Percentiles rank a stretch among this genome's conserved stretches.
Evolutionary conservation across 2,113 vertebrate species (phyloP).

Genomic region (Poicephalus gulielmi): DNA sequence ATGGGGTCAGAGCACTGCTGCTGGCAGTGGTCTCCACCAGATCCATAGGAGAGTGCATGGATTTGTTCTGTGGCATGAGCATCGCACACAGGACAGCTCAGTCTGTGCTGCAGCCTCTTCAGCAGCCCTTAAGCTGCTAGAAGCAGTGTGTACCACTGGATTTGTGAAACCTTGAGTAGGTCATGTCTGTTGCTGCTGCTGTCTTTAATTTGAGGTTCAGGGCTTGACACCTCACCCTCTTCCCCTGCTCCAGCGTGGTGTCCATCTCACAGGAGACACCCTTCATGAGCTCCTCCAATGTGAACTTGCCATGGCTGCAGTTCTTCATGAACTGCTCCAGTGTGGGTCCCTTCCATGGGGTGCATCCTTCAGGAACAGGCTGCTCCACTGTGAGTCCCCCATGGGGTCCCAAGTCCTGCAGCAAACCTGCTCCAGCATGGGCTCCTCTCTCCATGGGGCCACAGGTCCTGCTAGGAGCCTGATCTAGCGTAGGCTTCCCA

Average conservation of each 20-base stretch:
- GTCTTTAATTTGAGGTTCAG: background rate
- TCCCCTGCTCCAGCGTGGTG: background rate
- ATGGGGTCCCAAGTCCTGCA: background rate
- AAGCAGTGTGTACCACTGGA: background rate
- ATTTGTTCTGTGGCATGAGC: background rate
- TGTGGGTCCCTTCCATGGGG: background rate
- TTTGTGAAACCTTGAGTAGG: background rate
- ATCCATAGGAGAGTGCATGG: background rate
- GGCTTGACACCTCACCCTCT: background rate
- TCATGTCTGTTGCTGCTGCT: background rate
- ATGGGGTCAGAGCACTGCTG: rapidly evolving
- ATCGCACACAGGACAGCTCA: rapidly evolving
- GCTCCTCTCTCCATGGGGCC: background rate
- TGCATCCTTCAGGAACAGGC: background rate
- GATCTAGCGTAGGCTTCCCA: background rate
- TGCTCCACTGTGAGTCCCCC: background rate
- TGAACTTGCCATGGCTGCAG: background rate
- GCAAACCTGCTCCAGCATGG: background rate
- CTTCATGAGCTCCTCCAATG: background rate
- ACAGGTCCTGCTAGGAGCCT: background rate
- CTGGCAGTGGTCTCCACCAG: background rate
- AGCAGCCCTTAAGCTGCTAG: background rate
- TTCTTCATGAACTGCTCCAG: background rate
- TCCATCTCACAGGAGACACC: background rate
- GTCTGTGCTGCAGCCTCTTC: background rate